phyloP scores from a whole-genome alignment of 2,797 vertebrate genomes.

The Benthosema pterotum region DNA sequence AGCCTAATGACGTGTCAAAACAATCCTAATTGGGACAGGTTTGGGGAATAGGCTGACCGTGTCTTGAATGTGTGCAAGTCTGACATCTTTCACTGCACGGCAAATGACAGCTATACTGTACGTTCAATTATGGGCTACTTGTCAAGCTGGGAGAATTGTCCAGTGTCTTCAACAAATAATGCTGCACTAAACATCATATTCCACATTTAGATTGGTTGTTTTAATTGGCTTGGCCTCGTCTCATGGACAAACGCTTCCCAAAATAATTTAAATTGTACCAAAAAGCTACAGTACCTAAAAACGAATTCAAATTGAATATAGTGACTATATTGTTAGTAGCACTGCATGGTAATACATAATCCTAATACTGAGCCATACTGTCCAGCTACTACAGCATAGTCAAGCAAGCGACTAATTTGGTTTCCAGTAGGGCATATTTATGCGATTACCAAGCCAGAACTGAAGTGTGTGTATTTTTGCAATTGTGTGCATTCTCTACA shows the following conservation, averaged over 20 bases:
- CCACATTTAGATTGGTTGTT: conserved; percentile 24
- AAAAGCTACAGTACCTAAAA: background rate
- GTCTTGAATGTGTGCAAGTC: conserved; percentile 57
- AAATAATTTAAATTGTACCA: conserved; percentile 13
- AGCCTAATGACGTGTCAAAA: conserved; percentile 43
- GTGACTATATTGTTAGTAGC: background rate
- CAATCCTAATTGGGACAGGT: conserved; percentile 59
- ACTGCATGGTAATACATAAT: too few relatives aligned
- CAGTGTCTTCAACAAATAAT: conserved; percentile 58
- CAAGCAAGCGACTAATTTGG: too few relatives aligned
- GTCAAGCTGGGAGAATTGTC: conserved; percentile 70
- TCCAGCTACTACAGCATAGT: too few relatives aligned
- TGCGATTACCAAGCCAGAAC: too few relatives aligned
- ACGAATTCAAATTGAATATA: conserved; percentile 24
- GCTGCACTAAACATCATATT: conserved; percentile 37
- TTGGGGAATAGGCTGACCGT: conserved; percentile 40
- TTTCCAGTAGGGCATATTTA: too few relatives aligned
- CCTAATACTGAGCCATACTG: too few relatives aligned
- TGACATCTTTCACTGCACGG: conserved; percentile 56
- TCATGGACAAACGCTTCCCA: conserved; percentile 12
- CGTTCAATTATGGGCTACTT: conserved; percentile 68
- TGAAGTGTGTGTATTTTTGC: too few relatives aligned
- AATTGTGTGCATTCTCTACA: too few relatives aligned
- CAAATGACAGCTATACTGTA: conserved; percentile 59
- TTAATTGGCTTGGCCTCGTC: conserved; percentile 26